These are phyloP conservation scores for Anguilla anguilla DNA, from an alignment of 2,797 vertebrate genomes.

Conservation along the genomic window DNA sequence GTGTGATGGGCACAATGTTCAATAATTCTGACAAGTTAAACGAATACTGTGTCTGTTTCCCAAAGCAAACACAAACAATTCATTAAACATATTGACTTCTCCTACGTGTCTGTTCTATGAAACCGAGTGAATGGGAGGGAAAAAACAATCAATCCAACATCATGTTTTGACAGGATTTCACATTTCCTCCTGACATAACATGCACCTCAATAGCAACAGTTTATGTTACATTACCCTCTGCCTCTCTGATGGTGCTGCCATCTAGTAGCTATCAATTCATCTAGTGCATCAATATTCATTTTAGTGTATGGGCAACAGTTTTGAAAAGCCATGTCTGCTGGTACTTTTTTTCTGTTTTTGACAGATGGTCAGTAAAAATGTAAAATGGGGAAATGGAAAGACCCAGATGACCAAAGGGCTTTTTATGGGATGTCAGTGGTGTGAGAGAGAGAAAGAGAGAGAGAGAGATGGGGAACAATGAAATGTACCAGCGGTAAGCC, in stretches of 20 bases:
- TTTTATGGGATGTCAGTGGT: constrained; percentile 30
- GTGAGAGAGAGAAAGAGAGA: not conserved
- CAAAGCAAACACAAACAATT: constrained; percentile 15
- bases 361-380: constrained; percentile 19
- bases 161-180: constrained; percentile 5
- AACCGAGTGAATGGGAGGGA: not conserved
- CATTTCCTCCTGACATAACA: not conserved
- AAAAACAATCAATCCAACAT: not conserved
- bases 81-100: constrained; percentile 9
- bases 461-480: constrained; percentile 17
- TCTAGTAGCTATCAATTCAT: not conserved
- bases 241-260: not conserved
- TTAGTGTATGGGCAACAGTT: not conserved
- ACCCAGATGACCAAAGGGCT: not conserved
- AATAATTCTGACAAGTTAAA: constrained; percentile 7
- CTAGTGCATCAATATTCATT: constrained; percentile 17
- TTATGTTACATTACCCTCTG: not conserved
- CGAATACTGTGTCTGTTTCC: not conserved
- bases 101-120: not conserved
- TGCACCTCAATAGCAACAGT: not conserved
- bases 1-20: not conserved
- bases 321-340: constrained; percentile 11
- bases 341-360: not conserved
- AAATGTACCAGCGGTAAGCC: not conserved
- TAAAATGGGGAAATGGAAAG: constrained; percentile 1